Conservation (phyloP, 92 coral and sea anemone genomes). For the Epizoanthus illoricatus region DNA sequence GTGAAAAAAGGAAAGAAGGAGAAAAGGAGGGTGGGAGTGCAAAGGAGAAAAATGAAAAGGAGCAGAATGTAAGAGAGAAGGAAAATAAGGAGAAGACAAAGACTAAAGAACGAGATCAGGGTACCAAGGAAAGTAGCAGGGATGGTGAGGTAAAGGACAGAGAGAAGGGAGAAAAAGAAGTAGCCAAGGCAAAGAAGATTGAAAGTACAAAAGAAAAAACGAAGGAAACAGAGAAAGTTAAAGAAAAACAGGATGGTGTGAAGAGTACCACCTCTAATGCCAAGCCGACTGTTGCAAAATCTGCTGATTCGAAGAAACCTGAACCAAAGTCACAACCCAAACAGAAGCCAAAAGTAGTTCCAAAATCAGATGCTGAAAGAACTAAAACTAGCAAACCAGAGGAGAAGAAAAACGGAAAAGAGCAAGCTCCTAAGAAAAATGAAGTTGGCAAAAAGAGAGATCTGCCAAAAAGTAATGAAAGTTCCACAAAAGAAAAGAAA, state of each 20-base stretch:
- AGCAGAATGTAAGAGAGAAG: background rate
- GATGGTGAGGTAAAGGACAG: constrained; percentile 52
- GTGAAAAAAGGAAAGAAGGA: constrained; percentile 52
- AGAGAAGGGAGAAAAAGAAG: constrained; percentile 41
- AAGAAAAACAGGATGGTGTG: constrained; percentile 54
- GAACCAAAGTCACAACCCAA: constrained; percentile 31
- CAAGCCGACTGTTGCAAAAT: background rate
- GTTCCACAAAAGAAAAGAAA: constrained; percentile 22
- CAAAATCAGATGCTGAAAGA: constrained; percentile 54
- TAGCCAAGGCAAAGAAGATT: constrained; percentile 47
- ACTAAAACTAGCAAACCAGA: constrained; percentile 56
- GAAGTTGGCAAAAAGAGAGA: constrained; percentile 40
- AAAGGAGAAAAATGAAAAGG: constrained; percentile 37
- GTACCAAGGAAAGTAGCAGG: constrained; percentile 37
- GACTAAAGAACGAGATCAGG: constrained; percentile 42
- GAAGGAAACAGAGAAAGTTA: constrained; percentile 49
- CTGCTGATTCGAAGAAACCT: constrained; percentile 15
- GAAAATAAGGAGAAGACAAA: background rate
- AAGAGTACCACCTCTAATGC: constrained; percentile 32
- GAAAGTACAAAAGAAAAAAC: constrained; percentile 54
- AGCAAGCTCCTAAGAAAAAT: constrained; percentile 46
- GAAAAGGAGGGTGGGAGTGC: constrained; percentile 44
- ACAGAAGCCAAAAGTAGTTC: constrained; percentile 6
- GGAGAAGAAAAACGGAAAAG: constrained; percentile 48
- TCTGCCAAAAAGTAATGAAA: constrained; percentile 37